Evolutionary conservation across 2,888 invertebrate species (phyloP).

Genomic region (Brachypalpus laphriformis): DNA sequence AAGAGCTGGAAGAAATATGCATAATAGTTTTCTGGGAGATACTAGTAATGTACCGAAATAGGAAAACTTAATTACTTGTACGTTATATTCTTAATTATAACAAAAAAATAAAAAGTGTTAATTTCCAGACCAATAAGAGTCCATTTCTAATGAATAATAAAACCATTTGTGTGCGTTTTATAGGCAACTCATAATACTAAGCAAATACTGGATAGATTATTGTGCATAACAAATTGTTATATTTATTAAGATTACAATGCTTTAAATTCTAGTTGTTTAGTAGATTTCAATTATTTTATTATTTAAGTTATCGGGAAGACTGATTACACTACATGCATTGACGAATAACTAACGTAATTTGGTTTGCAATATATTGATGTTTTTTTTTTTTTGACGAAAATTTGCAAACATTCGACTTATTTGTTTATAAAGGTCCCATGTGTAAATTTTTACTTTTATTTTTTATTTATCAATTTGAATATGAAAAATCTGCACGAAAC

Average conservation of each 20-base stretch:
- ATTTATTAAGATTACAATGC: neutral
- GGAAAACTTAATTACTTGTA: neutral
- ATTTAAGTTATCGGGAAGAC: slow-evolving; percentile 58
- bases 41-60: neutral
- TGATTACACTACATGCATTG: slow-evolving; percentile 51
- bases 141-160: neutral
- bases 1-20: neutral
- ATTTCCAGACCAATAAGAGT: neutral
- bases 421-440: slow-evolving; percentile 67
- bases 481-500: slow-evolving; percentile 50
- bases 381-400: slow-evolving; percentile 26
- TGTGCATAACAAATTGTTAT: slow-evolving; percentile 1
- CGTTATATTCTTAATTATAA: neutral
- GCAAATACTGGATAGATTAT: neutral
- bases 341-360: slow-evolving; percentile 44
- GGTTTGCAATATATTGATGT: slow-evolving; percentile 22
- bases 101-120: neutral
- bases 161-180: neutral
- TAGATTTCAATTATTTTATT: slow-evolving; percentile 22
- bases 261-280: slow-evolving; percentile 15
- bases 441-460: slow-evolving; percentile 43
- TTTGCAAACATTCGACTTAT: slow-evolving; percentile 40
- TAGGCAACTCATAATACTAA: neutral
- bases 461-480: slow-evolving; percentile 7
- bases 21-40: neutral